These are phyloP conservation scores for Apantesis nais DNA, from an alignment of 2,888 invertebrate genomes.

Conservation along the genomic window DNA sequence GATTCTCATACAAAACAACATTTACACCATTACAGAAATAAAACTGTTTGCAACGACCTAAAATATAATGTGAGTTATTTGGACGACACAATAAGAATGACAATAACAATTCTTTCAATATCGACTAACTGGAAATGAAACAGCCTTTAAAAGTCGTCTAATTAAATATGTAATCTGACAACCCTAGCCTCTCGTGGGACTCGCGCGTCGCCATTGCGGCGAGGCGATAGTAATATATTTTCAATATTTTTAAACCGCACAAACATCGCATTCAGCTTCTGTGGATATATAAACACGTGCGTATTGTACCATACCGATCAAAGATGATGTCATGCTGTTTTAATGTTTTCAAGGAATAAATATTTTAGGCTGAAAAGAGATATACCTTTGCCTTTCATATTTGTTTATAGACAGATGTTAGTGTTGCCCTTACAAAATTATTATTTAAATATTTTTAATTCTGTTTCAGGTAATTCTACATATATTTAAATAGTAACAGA, in stretches of 20 bases:
- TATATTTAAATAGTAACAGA: neutral
- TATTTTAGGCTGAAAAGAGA: neutral
- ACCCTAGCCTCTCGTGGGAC: neutral
- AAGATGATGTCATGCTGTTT: constrained; percentile 36
- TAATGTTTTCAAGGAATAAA: constrained; percentile 2
- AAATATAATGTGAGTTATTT: neutral
- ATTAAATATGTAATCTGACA: neutral
- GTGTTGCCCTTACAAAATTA: neutral
- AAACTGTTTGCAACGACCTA: neutral
- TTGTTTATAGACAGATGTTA: neutral
- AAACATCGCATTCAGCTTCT: constrained; percentile 19
- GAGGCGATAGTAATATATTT: constrained; percentile 47
- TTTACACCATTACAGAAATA: neutral
- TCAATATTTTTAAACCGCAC: constrained; percentile 35
- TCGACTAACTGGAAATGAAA: neutral
- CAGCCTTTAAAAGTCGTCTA: neutral
- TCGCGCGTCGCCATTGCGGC: constrained; percentile 10
- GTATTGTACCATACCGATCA: constrained; percentile 22
- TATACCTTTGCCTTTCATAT: neutral
- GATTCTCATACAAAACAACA: too few relatives aligned
- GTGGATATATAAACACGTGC: constrained; percentile 27
- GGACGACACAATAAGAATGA: neutral
- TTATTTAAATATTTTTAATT: neutral
- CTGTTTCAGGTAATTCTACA: neutral
- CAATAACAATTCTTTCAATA: neutral